Conservation (phyloP, 2,797 vertebrate genomes). For the Pseudocheirus occidentalis region DNA sequence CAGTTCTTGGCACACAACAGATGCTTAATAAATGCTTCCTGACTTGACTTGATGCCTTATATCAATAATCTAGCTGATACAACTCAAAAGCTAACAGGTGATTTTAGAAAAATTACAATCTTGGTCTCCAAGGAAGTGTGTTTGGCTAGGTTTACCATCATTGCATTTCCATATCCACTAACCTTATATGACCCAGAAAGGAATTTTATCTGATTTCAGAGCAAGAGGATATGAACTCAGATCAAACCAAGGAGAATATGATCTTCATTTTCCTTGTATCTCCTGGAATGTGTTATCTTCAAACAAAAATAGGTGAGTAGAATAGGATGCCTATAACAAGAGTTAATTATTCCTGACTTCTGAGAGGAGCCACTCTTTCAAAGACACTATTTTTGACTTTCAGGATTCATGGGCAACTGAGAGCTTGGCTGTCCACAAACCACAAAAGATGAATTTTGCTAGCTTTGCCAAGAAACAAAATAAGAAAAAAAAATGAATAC, state of each 20-base stretch:
- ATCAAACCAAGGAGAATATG: background rate
- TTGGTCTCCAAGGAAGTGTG: background rate
- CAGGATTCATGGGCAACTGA: background rate
- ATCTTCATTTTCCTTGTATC: background rate
- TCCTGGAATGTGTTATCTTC: background rate
- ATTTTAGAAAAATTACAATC: background rate
- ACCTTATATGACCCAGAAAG: background rate
- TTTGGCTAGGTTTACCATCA: background rate
- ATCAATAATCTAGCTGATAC: background rate
- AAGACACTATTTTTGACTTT: background rate
- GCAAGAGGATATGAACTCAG: background rate
- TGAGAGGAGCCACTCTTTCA: background rate
- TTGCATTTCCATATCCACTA: background rate
- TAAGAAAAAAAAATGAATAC: background rate
- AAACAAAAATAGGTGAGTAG: background rate
- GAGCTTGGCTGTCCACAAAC: background rate
- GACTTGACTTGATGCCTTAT: background rate
- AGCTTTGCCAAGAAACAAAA: background rate
- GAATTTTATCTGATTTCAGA: background rate
- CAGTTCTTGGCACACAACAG: background rate
- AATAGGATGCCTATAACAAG: background rate
- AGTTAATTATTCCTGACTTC: background rate
- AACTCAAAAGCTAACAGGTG: background rate
- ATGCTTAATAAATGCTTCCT: background rate
- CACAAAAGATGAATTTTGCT: background rate